Conservation (phyloP, 2,797 vertebrate species). For the Peromyscus attwateri region DNA sequence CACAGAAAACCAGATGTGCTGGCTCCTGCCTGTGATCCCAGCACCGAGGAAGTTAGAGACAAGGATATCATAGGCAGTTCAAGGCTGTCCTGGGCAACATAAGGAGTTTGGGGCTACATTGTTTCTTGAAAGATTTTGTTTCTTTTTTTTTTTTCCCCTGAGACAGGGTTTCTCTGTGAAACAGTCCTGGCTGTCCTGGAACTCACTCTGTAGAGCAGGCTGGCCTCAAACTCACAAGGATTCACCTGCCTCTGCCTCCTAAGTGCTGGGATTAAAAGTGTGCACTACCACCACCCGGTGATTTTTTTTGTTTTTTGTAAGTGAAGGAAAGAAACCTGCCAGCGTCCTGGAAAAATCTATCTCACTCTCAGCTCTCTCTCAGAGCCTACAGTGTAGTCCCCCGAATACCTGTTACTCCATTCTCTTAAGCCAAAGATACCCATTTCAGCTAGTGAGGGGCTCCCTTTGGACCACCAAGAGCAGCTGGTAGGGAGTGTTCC, state of each 20-base stretch:
- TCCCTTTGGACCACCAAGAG: not conserved
- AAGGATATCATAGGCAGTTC: not conserved
- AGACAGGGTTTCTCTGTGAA: not conserved
- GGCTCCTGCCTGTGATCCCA: not conserved
- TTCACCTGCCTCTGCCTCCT: not conserved
- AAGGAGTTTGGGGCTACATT: not conserved
- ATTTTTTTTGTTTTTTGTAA: not conserved
- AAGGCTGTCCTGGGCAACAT: not conserved
- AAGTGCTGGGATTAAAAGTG: not conserved
- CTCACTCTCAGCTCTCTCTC: not conserved
- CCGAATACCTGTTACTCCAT: not conserved
- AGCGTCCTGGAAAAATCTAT: conserved; percentile 41
- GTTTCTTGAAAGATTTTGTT: not conserved
- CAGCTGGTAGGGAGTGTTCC: not conserved
- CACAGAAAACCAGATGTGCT: not conserved
- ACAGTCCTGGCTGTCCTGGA: not conserved
- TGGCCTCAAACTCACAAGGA: not conserved
- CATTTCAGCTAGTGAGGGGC: not conserved
- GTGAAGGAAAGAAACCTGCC: not conserved
- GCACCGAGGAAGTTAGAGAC: not conserved
- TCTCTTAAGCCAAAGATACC: not conserved
- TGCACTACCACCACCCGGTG: not conserved
- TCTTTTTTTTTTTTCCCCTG: not conserved
- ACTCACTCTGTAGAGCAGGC: not conserved
- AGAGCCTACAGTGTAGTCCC: not conserved